Percentiles rank a stretch among this genome's conserved stretches.
Conservation (phyloP, 1,140 invertebrate species). For the Dufourea novaeangliae region DNA sequence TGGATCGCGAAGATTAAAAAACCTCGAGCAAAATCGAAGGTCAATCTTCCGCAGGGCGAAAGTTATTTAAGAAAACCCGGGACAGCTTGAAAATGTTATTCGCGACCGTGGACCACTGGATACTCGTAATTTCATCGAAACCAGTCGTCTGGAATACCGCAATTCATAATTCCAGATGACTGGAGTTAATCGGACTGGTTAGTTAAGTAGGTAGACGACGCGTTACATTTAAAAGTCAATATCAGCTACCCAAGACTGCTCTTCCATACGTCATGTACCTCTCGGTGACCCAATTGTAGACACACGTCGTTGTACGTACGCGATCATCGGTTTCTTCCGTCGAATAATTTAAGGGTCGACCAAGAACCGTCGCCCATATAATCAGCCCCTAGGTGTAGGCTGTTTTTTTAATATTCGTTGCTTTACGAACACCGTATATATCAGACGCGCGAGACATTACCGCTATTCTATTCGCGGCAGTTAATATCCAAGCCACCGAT, state of each 20-base stretch:
- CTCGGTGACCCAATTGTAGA: conserved; percentile 49
- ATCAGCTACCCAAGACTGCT: background rate
- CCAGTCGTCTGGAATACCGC: too few species aligned
- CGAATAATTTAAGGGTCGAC: conserved; percentile 2
- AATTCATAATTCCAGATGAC: too few species aligned
- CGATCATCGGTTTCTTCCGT: background rate
- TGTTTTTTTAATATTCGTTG: conserved; percentile 23
- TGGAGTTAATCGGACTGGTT: too few species aligned
- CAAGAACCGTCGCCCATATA: background rate
- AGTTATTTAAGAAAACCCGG: too few species aligned
- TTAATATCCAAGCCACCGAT: background rate
- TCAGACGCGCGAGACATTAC: background rate
- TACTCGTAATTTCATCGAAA: too few species aligned
- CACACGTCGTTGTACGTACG: conserved; percentile 54
- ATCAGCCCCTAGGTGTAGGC: background rate
- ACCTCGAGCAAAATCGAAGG: background rate
- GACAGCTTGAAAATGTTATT: background rate
- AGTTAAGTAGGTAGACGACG: too few species aligned
- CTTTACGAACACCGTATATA: conserved; percentile 14
- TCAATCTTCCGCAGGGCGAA: background rate
- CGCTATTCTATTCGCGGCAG: conserved; percentile 1
- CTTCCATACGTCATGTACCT: conserved; percentile 54
- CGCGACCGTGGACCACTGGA: too few species aligned
- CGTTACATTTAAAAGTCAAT: conserved; percentile 50
- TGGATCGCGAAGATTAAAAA: background rate